phyloP scores from a whole-genome alignment of 2,113 vertebrate genomes.

The Marcusenius ussheri region DNA sequence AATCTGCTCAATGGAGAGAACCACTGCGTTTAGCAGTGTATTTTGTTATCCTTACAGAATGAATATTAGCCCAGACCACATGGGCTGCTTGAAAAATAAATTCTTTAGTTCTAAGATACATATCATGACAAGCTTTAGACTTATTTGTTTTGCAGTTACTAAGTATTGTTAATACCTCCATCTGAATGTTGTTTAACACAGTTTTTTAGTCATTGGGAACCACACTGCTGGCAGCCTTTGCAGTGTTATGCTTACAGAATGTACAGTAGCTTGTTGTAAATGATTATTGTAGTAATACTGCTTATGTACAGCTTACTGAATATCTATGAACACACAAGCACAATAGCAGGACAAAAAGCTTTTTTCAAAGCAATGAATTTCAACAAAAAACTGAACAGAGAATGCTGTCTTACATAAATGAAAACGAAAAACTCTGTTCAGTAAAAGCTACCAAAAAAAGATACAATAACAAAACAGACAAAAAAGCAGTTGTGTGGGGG shows the following conservation, averaged over 20 bases:
- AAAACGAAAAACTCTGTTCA: neutral
- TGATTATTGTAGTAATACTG: neutral
- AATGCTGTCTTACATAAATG: neutral
- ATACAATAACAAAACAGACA: neutral
- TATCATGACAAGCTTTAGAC: neutral
- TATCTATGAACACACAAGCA: neutral
- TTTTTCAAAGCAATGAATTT: neutral
- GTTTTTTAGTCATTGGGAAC: neutral
- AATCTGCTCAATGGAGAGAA: neutral
- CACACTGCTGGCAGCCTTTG: neutral
- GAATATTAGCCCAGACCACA: neutral
- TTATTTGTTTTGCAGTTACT: neutral
- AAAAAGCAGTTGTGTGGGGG: neutral
- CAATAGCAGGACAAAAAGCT: neutral
- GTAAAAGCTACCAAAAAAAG: neutral
- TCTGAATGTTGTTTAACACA: neutral
- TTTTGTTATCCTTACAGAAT: neutral
- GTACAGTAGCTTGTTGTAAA: neutral
- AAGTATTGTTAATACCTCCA: neutral
- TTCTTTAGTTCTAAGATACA: neutral
- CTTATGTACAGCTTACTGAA: neutral
- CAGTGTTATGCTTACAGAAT: neutral
- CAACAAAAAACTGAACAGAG: neutral
- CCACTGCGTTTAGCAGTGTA: neutral
- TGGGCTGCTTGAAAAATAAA: neutral